Evolutionary conservation across 2,888 invertebrate genomes (phyloP).

Genomic region (Poecilobothrus nobilitatus): DNA sequence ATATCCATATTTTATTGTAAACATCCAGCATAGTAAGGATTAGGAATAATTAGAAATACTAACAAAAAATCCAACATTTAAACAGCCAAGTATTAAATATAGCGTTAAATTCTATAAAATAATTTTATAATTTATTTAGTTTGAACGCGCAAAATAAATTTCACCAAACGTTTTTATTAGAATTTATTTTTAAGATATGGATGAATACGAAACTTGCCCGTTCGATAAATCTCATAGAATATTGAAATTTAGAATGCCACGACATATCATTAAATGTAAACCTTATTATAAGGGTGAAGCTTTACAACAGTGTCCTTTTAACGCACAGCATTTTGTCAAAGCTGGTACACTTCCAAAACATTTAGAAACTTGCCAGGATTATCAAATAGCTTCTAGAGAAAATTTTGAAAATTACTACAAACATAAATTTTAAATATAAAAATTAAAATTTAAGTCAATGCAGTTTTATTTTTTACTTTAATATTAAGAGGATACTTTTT

Average conservation of each 20-base stretch:
- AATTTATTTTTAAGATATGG: neutral
- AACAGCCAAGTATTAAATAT: too few relatives aligned
- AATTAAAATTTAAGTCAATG: too few relatives aligned
- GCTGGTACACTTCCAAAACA: conserved; percentile 30
- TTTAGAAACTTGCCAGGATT: conserved; percentile 30
- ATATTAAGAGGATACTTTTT: too few relatives aligned
- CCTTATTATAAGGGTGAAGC: conserved; percentile 28
- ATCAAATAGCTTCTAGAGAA: conserved; percentile 26
- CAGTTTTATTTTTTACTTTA: too few relatives aligned
- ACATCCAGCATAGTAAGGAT: too few relatives aligned
- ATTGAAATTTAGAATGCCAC: conserved; percentile 29
- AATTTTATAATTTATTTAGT: too few relatives aligned
- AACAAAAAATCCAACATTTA: too few relatives aligned
- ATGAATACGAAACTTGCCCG: conserved; percentile 28
- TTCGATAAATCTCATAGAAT: conserved; percentile 29
- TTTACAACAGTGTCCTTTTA: conserved; percentile 35
- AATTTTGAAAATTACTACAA: neutral
- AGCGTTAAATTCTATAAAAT: too few relatives aligned
- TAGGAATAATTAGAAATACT: too few relatives aligned
- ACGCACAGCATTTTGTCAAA: conserved; percentile 37
- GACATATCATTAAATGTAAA: conserved; percentile 31
- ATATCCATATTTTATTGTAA: too few relatives aligned
- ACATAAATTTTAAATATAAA: neutral
- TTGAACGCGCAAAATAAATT: too few relatives aligned
- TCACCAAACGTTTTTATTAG: too few relatives aligned